A percentile compares a stretch with the other conserved stretches of the same genome.
Conservation (phyloP, 1,140 invertebrate genomes). For the Acromyrmex heyeri region DNA sequence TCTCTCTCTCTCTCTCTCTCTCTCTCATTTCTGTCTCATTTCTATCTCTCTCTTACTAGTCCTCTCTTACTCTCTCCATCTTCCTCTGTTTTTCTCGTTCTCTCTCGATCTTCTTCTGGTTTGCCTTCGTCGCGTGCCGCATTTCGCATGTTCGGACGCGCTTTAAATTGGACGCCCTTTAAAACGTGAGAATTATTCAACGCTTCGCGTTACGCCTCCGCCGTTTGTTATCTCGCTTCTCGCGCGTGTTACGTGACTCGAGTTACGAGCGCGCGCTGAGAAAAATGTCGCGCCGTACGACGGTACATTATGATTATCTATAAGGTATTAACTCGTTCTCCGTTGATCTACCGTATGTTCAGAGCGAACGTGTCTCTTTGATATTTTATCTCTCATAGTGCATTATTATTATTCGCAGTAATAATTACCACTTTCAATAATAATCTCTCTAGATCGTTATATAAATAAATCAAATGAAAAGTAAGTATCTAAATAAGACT, state of each 20-base stretch:
- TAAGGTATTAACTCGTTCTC: conserved; percentile 48
- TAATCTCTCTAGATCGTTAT: no score
- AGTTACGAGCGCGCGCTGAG: conserved; percentile 42
- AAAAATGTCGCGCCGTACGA: conserved; percentile 59
- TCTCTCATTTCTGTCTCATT: not conserved
- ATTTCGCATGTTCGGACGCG: conserved; percentile 56
- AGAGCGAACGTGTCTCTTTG: not conserved
- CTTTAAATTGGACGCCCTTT: conserved; percentile 65
- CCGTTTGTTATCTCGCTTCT: conserved; percentile 58
- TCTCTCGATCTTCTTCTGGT: not conserved
- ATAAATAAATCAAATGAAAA: no score
- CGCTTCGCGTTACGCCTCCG: conserved; percentile 40
- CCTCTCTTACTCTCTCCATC: not conserved
- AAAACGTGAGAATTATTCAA: conserved; percentile 66
- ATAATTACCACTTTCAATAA: not conserved
- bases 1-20: not conserved
- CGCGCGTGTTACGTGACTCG: conserved; percentile 62
- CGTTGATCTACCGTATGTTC: not conserved
- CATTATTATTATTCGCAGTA: not conserved
- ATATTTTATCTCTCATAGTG: not conserved
- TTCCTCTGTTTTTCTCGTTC: not conserved
- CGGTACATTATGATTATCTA: conserved; percentile 57
- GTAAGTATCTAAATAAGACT: no score
- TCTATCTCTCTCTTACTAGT: not conserved
- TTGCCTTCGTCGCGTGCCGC: conserved; percentile 45